Base-by-base conservation (phyloP, 1,140 invertebrate species). In the Camponotus floridanus region DNA sequence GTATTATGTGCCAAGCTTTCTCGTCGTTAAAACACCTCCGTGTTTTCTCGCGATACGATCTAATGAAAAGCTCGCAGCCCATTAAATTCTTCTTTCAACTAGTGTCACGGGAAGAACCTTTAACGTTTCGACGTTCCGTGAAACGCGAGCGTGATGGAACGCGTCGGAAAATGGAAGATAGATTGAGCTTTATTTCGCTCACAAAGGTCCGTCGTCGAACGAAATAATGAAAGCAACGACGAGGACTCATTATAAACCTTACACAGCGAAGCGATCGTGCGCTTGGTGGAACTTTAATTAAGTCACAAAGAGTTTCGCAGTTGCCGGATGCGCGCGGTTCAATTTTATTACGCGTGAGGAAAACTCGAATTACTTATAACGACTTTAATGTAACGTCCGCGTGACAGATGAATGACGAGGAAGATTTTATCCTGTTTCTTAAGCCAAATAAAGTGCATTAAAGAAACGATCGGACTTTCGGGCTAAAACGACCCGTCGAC, bases 161-260 rank as follows among this genome's bases (percentile, higher is more conserved):
- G 55, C 48, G 57, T 31, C 26, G 33, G 62, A 36, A 85, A 78
- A 61, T 48, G 78, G 42, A 21, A 45, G 39, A n/a, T 68, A 57
- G 76, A 26, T 67, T 48, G 70, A 61, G 57, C 65, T 89, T 90
- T 90, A 85, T 85, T 90, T 90, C 76, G 62, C 88, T 76, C 64
- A 87, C 80, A 89, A 89, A 90, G 64, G 68, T 55, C 45, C 51
- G 61, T 68, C 36, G 57, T 65, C 64, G 71, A 85, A 87, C 62
- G 68, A 73, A 76, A 86, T 85, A 89, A 90, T 73, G 74, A 90
- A 80, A 64, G 76, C 81, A 76, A 48, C 68, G 85, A 89, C 79
- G 51, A 31, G 7, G 51, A 79, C 86, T 90, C 80, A 78, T 90
- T 89, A 87, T 67, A 36, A 59, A 62, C 15, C 39, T n/a, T n/a